Base-by-base conservation (phyloP, 2,113 vertebrate genomes). In the Rutilus rutilus region DNA sequence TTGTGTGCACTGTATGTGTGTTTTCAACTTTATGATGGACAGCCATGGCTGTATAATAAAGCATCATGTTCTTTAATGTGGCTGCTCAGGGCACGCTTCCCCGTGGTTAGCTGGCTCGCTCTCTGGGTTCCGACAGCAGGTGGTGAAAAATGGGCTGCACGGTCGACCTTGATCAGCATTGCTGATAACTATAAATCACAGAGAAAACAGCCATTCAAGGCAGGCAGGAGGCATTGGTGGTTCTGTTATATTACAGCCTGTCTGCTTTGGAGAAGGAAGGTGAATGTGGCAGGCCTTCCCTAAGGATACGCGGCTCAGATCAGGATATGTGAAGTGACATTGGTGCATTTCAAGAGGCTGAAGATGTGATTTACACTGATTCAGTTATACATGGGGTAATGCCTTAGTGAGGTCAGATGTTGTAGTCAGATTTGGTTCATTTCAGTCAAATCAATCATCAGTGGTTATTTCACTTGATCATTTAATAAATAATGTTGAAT, bases 151-250 rank as follows among this genome's bases (percentile, higher is more conserved):
- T 89, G 86, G 69, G 36, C 25, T 45, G 5, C 12, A 84, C 30
- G 84, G 71, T 50, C 92, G 89, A 91, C 93, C 91, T 94, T 94
- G 94, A 94, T 95, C 92, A 92, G 88, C 90, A 88, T 84, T 64
- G 71, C 90, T 87, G 88, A 88, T 91, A 92, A 91, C 91, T 91
- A 91, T 93, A 93, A 95, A 94, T 93, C 91, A 92, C 86, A 54
- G 88, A 87, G 89, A 90, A 92, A 91, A 89, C 89, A 88, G 91
- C 89, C 91, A 78, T 92, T 90, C 88, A 82, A 86, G 83, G 86
- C 4, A 52, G 60, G 54, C 83, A 33, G 57, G 11, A 54, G 83
- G 42, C 57, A 33, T 65, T 64, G 83, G 27, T 64, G 74, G 19
- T 78, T 77, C 59, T 39, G 47, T 67, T 67, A 71, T 65, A 25